phyloP scores from a whole-genome alignment of 1,140 invertebrate species.

The Magallana ariakensis region DNA sequence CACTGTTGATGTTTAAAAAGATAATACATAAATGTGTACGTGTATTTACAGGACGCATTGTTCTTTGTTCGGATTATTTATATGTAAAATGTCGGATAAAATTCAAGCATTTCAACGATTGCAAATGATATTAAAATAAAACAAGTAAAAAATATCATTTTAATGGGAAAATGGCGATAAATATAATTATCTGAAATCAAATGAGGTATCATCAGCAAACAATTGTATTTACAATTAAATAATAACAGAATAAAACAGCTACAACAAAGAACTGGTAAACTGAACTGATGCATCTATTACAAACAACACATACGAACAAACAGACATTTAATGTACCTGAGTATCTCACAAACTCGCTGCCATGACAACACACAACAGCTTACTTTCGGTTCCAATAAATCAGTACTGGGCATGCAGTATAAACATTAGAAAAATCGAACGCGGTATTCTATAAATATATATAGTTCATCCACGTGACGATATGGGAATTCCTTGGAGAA shows the following conservation, averaged over 20 bases:
- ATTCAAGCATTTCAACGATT: too few species aligned
- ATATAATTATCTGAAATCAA: background rate
- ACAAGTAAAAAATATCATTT: too few species aligned
- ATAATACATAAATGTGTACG: too few species aligned
- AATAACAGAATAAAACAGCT: background rate
- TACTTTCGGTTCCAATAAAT: background rate
- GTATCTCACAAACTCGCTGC: constrained; percentile 7
- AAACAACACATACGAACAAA: constrained; percentile 1
- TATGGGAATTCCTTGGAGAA: constrained; percentile 23
- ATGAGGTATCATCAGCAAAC: constrained; percentile 18
- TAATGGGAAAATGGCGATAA: background rate
- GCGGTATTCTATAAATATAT: constrained; percentile 7
- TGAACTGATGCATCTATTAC: background rate
- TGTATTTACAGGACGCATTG: too few species aligned
- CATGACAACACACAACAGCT: background rate
- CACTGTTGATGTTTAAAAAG: too few species aligned
- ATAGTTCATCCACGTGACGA: background rate
- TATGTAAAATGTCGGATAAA: too few species aligned
- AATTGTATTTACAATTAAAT: constrained; percentile 28
- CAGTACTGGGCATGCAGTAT: background rate
- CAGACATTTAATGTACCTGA: constrained; percentile 10
- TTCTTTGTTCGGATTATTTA: too few species aligned
- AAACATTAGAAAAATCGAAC: constrained; percentile 8
- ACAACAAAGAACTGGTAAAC: background rate
- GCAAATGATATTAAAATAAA: too few species aligned